These are phyloP conservation scores for Cephalopholis sonnerati DNA, from an alignment of 2,113 vertebrate species.

Conservation along the genomic window DNA sequence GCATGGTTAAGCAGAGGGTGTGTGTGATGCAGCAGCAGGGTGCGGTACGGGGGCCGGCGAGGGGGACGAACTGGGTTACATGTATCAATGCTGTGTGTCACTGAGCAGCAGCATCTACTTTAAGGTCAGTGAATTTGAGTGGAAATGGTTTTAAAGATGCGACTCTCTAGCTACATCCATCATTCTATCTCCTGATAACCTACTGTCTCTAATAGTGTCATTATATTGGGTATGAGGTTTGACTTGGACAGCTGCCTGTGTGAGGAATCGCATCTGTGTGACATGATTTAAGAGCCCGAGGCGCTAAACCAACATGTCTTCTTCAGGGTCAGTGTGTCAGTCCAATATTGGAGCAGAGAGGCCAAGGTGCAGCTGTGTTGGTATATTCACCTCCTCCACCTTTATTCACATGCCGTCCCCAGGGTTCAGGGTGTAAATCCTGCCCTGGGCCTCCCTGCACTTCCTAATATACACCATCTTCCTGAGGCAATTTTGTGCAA, in stretches of 20 bases:
- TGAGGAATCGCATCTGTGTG: constrained; percentile 40
- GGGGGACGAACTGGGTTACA: background rate
- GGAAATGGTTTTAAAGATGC: constrained; percentile 14
- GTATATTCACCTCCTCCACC: constrained; percentile 53
- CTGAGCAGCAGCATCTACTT: constrained; percentile 27
- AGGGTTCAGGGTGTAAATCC: constrained; percentile 54
- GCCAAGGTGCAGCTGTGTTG: constrained; percentile 58
- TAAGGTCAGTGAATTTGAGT: constrained; percentile 41
- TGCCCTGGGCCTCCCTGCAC: constrained; percentile 9
- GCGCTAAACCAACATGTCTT: constrained; percentile 64
- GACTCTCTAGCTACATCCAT: constrained; percentile 7
- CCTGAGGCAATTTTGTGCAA: constrained; percentile 43
- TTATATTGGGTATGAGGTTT: constrained; percentile 30
- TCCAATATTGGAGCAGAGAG: constrained; percentile 67
- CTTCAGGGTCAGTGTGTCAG: constrained; percentile 78
- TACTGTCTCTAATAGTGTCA: constrained; percentile 12
- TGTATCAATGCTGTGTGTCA: constrained; percentile 25
- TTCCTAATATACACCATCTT: constrained; percentile 30
- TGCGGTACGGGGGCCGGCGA: constrained; percentile 5
- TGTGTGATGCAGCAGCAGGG: constrained; percentile 40
- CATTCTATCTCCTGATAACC: constrained; percentile 1
- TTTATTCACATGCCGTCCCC: constrained; percentile 47
- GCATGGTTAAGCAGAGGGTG: constrained; percentile 46
- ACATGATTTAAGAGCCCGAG: constrained; percentile 69
- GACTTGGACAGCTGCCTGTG: constrained; percentile 50